Conservation (phyloP, 1,140 invertebrate species). For the Glomeris maerens region DNA sequence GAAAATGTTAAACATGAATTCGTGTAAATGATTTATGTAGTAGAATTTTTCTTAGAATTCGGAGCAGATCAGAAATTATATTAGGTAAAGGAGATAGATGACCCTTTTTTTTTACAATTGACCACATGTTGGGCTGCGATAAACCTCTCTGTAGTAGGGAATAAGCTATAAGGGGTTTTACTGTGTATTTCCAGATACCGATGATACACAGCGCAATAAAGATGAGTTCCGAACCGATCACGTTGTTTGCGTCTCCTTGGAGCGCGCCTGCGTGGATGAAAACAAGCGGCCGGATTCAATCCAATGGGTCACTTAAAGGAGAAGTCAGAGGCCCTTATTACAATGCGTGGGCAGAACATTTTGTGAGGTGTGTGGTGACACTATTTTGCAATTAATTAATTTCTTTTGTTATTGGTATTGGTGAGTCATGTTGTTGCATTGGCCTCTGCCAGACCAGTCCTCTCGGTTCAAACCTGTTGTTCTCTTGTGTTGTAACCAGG, state of each 20-base stretch:
- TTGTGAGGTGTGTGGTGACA: slow-evolving; percentile 44
- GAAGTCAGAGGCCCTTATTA: slow-evolving; percentile 44
- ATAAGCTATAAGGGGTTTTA: too few relatives aligned
- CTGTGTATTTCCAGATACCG: slow-evolving; percentile 31
- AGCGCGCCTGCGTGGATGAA: slow-evolving; percentile 44
- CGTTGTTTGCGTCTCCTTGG: slow-evolving; percentile 38
- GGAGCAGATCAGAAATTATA: too few relatives aligned
- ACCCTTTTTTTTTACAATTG: too few relatives aligned
- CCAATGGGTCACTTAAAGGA: slow-evolving; percentile 27
- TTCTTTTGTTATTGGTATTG: too few relatives aligned
- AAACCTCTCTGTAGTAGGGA: too few relatives aligned
- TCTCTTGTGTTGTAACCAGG: not conserved
- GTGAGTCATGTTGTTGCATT: not conserved
- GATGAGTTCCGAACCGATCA: slow-evolving; percentile 24
- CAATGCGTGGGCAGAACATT: slow-evolving; percentile 63
- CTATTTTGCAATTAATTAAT: too few relatives aligned
- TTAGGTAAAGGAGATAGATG: too few relatives aligned
- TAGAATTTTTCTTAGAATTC: too few relatives aligned
- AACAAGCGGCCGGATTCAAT: slow-evolving; percentile 12
- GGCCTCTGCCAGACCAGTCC: not conserved
- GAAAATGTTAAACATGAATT: too few relatives aligned
- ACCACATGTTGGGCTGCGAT: too few relatives aligned
- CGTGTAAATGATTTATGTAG: too few relatives aligned
- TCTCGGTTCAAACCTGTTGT: not conserved
- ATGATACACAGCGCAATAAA: slow-evolving; percentile 30